These are phyloP conservation scores for Pseudomyrmex concolor DNA, from an alignment of 1,140 invertebrate genomes.

Conservation along the genomic window DNA sequence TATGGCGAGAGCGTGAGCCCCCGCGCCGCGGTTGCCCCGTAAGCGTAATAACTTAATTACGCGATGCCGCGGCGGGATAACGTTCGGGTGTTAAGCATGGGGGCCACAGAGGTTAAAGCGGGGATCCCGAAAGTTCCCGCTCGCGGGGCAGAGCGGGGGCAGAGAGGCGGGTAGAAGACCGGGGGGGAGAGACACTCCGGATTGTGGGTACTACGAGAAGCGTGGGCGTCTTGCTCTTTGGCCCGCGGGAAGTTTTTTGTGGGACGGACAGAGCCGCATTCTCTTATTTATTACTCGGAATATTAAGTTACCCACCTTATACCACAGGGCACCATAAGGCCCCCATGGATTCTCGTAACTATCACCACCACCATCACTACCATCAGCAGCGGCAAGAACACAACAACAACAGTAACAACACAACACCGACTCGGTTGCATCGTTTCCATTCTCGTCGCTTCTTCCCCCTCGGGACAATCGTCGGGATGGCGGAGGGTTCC, in stretches of 20 bases:
- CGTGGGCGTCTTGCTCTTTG: constrained; percentile 76
- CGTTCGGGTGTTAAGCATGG: constrained; percentile 75
- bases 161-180: background rate
- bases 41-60: constrained; percentile 77
- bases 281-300: constrained; percentile 78
- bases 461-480: too few species aligned
- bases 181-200: constrained; percentile 50
- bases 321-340: constrained; percentile 73
- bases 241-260: constrained; percentile 74
- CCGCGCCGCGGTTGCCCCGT: constrained; percentile 55
- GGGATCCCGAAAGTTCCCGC: constrained; percentile 62
- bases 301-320: constrained; percentile 78
- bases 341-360: constrained; percentile 71
- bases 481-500: background rate
- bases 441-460: constrained; percentile 28
- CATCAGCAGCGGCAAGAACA: background rate
- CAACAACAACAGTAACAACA: constrained; percentile 11
- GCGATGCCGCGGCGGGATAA: constrained; percentile 72
- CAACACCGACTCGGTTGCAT: background rate
- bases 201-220: constrained; percentile 71
- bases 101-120: constrained; percentile 72
- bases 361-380: constrained; percentile 56
- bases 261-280: constrained; percentile 76
- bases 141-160: constrained; percentile 31
- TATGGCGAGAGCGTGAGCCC: constrained; percentile 40